Evolutionary conservation across 1,140 invertebrate genomes (phyloP).

Genomic region (Dendroctonus ponderosae): DNA sequence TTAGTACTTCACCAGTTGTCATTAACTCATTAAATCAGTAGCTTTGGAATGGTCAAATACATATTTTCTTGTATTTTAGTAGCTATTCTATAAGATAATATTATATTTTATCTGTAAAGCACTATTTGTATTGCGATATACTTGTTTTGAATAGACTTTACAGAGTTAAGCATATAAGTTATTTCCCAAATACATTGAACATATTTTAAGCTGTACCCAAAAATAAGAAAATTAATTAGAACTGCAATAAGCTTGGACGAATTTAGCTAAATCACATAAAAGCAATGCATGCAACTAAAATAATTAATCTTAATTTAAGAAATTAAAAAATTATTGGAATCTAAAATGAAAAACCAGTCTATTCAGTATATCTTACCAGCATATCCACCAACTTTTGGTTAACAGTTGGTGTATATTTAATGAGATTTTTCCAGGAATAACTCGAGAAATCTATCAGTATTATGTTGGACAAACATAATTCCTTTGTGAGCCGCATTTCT

Average conservation of each 20-base stretch:
- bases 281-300: not conserved
- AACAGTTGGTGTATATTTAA: constrained; percentile 37
- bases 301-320: not conserved
- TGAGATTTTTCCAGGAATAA: constrained; percentile 27
- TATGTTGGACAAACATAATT: constrained; percentile 29
- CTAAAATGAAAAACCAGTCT: not conserved
- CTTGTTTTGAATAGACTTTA: not conserved
- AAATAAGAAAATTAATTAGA: too few relatives aligned
- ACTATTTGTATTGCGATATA: not conserved
- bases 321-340: constrained; percentile 7
- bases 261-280: not conserved
- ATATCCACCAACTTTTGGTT: constrained; percentile 32
- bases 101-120: too few relatives aligned
- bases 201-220: too few relatives aligned
- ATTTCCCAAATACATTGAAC: too few relatives aligned
- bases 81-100: too few relatives aligned
- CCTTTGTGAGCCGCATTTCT: constrained; percentile 29
- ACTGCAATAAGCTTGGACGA: too few relatives aligned
- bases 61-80: too few relatives aligned
- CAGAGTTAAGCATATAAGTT: too few relatives aligned
- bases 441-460: constrained; percentile 27
- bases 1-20: too few relatives aligned
- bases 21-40: too few relatives aligned
- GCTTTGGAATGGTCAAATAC: too few relatives aligned
- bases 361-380: constrained; percentile 26